Evolutionary conservation across 2,797 vertebrate species (phyloP).

Genomic region (Oreochromis grahami): DNA sequence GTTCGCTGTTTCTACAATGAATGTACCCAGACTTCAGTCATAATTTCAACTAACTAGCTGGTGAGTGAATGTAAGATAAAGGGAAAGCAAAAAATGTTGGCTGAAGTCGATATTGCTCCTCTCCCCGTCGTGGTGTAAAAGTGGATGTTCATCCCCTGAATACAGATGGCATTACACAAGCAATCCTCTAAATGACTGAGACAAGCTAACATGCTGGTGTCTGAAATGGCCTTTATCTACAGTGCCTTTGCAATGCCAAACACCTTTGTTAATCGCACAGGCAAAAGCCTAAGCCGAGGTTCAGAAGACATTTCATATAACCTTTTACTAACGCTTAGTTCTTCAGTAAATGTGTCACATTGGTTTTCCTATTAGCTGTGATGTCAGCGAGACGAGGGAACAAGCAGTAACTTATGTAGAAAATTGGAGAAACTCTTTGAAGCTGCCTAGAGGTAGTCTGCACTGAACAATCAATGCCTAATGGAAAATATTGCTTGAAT

Average conservation of each 20-base stretch:
- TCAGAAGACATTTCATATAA: slow-evolving; percentile 28
- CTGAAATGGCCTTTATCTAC: slow-evolving; percentile 54
- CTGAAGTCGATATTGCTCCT: slow-evolving; percentile 43
- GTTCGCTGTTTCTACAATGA: slow-evolving; percentile 12
- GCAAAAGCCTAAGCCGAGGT: slow-evolving; percentile 22
- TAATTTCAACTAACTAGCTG: slow-evolving; percentile 21
- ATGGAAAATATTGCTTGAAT: slow-evolving; percentile 55
- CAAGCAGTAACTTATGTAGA: slow-evolving; percentile 3
- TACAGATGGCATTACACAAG: slow-evolving; percentile 80
- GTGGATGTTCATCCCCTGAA: slow-evolving; percentile 74
- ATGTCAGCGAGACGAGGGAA: slow-evolving; percentile 3
- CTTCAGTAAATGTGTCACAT: slow-evolving; percentile 1
- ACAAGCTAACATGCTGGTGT: slow-evolving; percentile 66
- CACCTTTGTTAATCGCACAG: slow-evolving; percentile 49
- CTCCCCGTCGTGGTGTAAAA: slow-evolving; percentile 67
- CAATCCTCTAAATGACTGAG: slow-evolving; percentile 75
- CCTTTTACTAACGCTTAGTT: slow-evolving; percentile 1
- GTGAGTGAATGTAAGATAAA: slow-evolving; percentile 45
- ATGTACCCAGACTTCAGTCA: slow-evolving; percentile 17
- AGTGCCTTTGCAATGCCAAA: slow-evolving; percentile 42
- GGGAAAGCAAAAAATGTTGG: slow-evolving; percentile 59
- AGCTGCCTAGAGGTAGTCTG: slow-evolving; percentile 7
- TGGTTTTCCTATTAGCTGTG: slow-evolving; percentile 10
- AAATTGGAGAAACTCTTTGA: slow-evolving; percentile 31
- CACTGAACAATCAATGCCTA: slow-evolving; percentile 33